Evolutionary conservation across 2,113 vertebrate genomes (phyloP).

Genomic region (Coturnix japonica): DNA sequence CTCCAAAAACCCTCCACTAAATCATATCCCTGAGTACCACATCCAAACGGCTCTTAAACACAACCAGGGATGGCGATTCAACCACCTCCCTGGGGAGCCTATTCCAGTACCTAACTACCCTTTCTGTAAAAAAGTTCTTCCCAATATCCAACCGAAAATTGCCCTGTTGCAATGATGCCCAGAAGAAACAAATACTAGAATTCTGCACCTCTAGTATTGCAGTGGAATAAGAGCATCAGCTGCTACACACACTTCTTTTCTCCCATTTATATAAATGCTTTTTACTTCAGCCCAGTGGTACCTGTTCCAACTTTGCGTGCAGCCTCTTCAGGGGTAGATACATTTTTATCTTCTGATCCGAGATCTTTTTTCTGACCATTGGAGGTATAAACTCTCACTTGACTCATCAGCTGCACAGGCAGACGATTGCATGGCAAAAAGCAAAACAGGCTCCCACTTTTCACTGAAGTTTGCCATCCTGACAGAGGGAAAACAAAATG

Average conservation of each 20-base stretch:
- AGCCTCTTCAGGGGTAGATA: constrained; percentile 15
- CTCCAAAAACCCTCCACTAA: too few relatives aligned
- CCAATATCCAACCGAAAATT: too few relatives aligned
- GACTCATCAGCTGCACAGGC: constrained; percentile 73
- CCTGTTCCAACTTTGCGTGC: constrained; percentile 61
- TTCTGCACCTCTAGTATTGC: rapidly evolving
- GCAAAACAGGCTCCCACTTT: constrained; percentile 74
- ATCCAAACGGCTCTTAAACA: too few relatives aligned
- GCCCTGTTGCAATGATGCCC: too few relatives aligned
- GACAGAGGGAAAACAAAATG: background rate
- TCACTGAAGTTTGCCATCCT: constrained; percentile 84
- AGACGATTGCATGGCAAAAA: constrained; percentile 73
- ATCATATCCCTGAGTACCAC: too few relatives aligned
- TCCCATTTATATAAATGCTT: background rate
- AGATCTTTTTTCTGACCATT: constrained; percentile 76
- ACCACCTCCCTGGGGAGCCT: too few relatives aligned
- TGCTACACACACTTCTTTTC: background rate
- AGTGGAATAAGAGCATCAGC: background rate
- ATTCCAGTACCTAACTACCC: too few relatives aligned
- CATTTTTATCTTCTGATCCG: constrained; percentile 52
- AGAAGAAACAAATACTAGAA: background rate
- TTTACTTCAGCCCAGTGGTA: constrained; percentile 23
- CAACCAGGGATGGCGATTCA: too few relatives aligned
- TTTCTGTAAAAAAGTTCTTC: too few relatives aligned
- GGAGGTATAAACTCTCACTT: constrained; percentile 87